Percentiles rank a stretch among this genome's conserved stretches.
phyloP scores from a whole-genome alignment of 2,113 vertebrate species.

The Tupaia tana region DNA sequence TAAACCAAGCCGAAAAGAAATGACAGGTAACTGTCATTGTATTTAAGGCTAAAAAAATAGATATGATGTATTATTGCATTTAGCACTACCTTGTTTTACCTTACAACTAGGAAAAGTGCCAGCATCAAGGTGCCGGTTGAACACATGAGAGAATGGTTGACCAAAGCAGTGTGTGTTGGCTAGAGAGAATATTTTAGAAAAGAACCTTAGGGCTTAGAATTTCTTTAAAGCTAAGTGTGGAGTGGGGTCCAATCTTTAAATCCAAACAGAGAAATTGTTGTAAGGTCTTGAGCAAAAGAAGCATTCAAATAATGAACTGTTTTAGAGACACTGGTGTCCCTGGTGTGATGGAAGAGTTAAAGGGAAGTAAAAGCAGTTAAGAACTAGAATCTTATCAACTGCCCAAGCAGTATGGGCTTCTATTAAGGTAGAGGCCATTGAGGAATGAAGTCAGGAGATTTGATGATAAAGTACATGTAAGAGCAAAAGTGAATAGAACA shows the following conservation, averaged over 20 bases:
- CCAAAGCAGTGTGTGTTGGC: background rate
- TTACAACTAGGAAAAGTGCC: background rate
- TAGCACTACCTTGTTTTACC: background rate
- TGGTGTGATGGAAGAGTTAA: background rate
- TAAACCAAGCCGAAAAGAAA: constrained; percentile 34
- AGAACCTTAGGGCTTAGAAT: background rate
- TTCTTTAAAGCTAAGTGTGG: background rate
- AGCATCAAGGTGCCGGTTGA: background rate
- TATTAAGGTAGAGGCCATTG: background rate
- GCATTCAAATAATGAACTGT: constrained; percentile 25
- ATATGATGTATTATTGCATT: background rate
- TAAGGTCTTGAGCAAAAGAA: constrained; percentile 42
- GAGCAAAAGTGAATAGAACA: background rate
- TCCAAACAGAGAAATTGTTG: background rate
- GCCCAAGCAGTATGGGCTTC: background rate
- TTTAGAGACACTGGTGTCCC: constrained; percentile 5
- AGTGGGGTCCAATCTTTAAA: background rate
- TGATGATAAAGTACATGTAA: background rate
- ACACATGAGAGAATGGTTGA: background rate
- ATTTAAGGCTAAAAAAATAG: constrained; percentile 28
- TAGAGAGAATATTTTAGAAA: constrained; percentile 4
- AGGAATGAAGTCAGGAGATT: background rate
- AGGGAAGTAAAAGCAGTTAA: background rate
- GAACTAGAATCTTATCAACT: background rate
- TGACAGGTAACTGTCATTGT: background rate